Evolutionary conservation across 1,140 invertebrate species (phyloP).

Genomic region (Penaeus japonicus): DNA sequence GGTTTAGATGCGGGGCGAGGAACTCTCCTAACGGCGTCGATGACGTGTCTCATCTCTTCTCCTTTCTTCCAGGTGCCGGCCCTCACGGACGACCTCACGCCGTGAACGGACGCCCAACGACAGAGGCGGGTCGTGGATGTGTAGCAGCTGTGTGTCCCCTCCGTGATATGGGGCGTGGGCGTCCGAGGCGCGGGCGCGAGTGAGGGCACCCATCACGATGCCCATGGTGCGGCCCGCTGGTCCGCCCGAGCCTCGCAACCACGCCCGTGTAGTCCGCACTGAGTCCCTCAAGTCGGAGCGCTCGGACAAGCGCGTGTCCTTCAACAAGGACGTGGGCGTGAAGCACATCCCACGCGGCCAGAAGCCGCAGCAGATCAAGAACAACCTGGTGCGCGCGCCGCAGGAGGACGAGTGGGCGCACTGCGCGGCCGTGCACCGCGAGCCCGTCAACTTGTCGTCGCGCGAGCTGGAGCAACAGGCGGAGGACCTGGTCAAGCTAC

Average conservation of each 20-base stretch:
- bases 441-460: slow-evolving; percentile 71
- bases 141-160: neutral
- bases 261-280: slow-evolving; percentile 21
- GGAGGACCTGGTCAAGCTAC: slow-evolving; percentile 75
- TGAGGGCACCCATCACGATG: slow-evolving; percentile 22
- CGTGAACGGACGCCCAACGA: neutral
- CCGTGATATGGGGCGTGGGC: neutral
- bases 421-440: slow-evolving; percentile 70
- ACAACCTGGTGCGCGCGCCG: slow-evolving; percentile 50
- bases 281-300: slow-evolving; percentile 54
- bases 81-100: too few relatives aligned
- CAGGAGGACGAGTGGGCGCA: slow-evolving; percentile 66
- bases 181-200: neutral
- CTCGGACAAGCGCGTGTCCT: slow-evolving; percentile 75
- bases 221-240: neutral
- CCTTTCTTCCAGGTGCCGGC: too few relatives aligned
- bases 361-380: neutral
- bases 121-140: neutral
- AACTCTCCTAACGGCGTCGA: too few relatives aligned
- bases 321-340: slow-evolving; percentile 87
- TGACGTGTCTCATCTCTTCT: too few relatives aligned
- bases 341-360: slow-evolving; percentile 73
- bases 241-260: neutral
- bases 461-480: slow-evolving; percentile 71
- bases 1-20: too few relatives aligned